These are phyloP conservation scores for Ranitomeya variabilis DNA, from an alignment of 2,113 vertebrate genomes.

Conservation along the genomic window DNA sequence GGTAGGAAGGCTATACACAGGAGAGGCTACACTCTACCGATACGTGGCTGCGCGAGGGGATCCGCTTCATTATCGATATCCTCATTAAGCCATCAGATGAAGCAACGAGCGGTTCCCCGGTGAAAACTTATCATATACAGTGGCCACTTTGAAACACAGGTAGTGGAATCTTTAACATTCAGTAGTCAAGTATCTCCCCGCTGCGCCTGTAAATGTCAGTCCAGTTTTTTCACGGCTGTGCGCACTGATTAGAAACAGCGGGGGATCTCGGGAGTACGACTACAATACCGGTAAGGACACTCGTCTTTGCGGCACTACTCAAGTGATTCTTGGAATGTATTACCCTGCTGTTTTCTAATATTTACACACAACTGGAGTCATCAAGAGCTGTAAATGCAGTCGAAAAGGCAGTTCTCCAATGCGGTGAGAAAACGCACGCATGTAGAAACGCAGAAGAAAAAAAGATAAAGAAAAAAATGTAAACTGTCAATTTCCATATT, in stretches of 20 bases:
- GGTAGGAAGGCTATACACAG: slow-evolving; percentile 1
- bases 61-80: slow-evolving; percentile 70
- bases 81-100: slow-evolving; percentile 70
- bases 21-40: not conserved
- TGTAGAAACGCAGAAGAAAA: not conserved
- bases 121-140: slow-evolving; percentile 80
- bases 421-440: slow-evolving; percentile 71
- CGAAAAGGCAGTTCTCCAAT: slow-evolving; percentile 72
- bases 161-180: slow-evolving; percentile 90
- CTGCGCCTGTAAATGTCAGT: slow-evolving; percentile 98
- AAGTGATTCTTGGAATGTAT: slow-evolving; percentile 89
- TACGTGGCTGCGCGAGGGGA: slow-evolving; percentile 22
- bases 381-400: slow-evolving; percentile 80
- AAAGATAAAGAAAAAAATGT: not conserved
- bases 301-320: slow-evolving; percentile 86
- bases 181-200: slow-evolving; percentile 89
- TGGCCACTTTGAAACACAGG: slow-evolving; percentile 89
- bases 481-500: not conserved
- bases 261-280: slow-evolving; percentile 85
- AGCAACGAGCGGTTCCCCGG: slow-evolving; percentile 68
- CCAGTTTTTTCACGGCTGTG: slow-evolving; percentile 96
- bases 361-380: slow-evolving; percentile 97
- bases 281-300: slow-evolving; percentile 93
- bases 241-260: slow-evolving; percentile 98
- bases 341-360: slow-evolving; percentile 98